phyloP scores from a whole-genome alignment of 2,113 vertebrate genomes.

The Amphiprion percula region DNA sequence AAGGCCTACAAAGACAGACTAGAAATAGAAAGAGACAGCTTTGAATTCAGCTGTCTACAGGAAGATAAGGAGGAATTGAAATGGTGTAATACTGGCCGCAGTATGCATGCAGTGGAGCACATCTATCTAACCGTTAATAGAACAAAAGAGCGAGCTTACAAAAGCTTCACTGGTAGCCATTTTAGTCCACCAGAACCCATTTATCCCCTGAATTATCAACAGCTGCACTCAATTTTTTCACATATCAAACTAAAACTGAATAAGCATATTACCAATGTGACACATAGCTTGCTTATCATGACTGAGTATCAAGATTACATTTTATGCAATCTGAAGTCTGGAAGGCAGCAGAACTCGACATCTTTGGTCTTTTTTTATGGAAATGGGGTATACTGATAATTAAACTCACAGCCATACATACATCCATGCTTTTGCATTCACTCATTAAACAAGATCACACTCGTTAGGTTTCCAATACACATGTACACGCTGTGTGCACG shows the following conservation, averaged over 20 bases:
- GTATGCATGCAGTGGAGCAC: slow-evolving; percentile 21
- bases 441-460: neutral
- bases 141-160: slow-evolving; percentile 42
- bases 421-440: neutral
- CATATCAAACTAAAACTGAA: slow-evolving; percentile 18
- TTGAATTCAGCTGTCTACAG: slow-evolving; percentile 46
- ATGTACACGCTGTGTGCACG: slow-evolving; percentile 6
- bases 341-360: neutral
- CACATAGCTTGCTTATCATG: neutral
- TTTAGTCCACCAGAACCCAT: slow-evolving; percentile 30
- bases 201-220: slow-evolving; percentile 31
- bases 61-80: slow-evolving; percentile 46
- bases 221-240: slow-evolving; percentile 10
- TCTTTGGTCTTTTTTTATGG: neutral
- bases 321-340: slow-evolving; percentile 3
- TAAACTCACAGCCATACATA: neutral
- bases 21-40: slow-evolving; percentile 46
- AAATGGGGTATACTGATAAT: neutral
- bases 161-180: slow-evolving; percentile 40
- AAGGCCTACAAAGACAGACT: slow-evolving; percentile 48
- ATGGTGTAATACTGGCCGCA: slow-evolving; percentile 34
- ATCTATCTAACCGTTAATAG: slow-evolving; percentile 43
- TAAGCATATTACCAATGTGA: slow-evolving; percentile 3
- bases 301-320: neutral
- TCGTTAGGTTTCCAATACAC: neutral